Evolutionary conservation across 2,797 vertebrate species (phyloP).

Genomic region (Columba guinea): DNA sequence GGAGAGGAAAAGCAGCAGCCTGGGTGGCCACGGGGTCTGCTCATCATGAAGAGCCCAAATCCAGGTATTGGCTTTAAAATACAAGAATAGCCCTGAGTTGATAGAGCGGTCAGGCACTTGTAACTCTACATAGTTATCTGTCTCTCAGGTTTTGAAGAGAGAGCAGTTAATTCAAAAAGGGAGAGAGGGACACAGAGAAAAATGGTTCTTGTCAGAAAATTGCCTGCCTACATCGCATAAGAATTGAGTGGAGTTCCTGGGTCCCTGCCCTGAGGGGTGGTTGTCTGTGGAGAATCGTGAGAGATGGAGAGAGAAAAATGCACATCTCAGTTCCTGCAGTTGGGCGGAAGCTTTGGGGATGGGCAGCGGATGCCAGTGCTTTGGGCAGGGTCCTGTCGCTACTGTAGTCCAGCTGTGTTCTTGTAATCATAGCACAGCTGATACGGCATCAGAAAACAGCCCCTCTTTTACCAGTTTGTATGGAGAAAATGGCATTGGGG

Average conservation of each 20-base stretch:
- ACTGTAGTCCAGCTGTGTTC: neutral
- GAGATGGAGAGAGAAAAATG: neutral
- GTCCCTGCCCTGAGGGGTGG: neutral
- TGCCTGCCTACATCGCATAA: rapidly evolving
- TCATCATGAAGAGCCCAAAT: neutral
- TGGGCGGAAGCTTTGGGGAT: neutral
- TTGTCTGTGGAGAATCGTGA: neutral
- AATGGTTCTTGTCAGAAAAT: neutral
- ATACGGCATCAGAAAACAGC: neutral
- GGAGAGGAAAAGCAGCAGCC: neutral
- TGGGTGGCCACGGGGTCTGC: neutral
- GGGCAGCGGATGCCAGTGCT: neutral
- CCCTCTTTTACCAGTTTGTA: neutral
- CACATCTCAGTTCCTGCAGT: rapidly evolving
- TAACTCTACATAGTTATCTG: rapidly evolving
- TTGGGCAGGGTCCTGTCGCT: neutral
- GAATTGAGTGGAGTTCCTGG: neutral
- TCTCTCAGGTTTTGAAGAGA: neutral
- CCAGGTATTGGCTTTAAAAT: neutral
- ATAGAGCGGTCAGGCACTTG: neutral
- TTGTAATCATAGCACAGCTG: neutral
- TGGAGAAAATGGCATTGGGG: neutral
- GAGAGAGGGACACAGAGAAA: neutral
- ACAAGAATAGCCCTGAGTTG: neutral
- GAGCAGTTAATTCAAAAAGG: neutral